A percentile compares a stretch with the other conserved stretches of the same genome.
phyloP scores from a whole-genome alignment of 2,888 invertebrate genomes.

The Lysandra coridon region DNA sequence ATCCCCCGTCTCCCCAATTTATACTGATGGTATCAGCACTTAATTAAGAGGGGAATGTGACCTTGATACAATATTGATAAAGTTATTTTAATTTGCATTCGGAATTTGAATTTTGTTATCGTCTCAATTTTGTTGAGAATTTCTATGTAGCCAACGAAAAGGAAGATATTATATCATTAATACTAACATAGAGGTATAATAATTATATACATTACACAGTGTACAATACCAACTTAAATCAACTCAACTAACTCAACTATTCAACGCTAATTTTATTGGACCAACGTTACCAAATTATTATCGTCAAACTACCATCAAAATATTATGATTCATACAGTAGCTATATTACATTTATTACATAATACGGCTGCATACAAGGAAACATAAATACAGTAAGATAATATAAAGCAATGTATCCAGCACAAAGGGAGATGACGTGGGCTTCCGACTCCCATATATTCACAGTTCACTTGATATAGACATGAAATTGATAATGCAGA shows the following conservation, averaged over 20 bases:
- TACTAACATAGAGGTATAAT: no score
- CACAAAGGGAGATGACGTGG: slow-evolving; percentile 40
- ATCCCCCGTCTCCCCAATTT: slow-evolving; percentile 43
- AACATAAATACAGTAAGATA: slow-evolving; percentile 22
- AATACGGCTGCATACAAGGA: background rate
- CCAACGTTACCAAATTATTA: no score
- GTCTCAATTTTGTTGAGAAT: background rate
- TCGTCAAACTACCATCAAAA: background rate
- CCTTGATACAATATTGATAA: slow-evolving; percentile 32
- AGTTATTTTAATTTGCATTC: slow-evolving; percentile 27
- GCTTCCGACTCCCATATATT: slow-evolving; percentile 42
- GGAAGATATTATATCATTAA: background rate
- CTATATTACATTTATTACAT: background rate
- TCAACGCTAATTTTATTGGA: no score
- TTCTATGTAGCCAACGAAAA: background rate
- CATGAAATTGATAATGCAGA: slow-evolving; percentile 15
- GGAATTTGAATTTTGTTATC: slow-evolving; percentile 9
- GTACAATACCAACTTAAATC: no score
- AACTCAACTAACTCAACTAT: no score
- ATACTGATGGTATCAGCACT: slow-evolving; percentile 43
- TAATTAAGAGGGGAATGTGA: slow-evolving; percentile 40
- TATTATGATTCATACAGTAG: background rate
- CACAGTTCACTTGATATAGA: slow-evolving; percentile 38
- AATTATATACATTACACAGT: no score
- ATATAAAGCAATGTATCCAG: slow-evolving; percentile 30